Conservation (phyloP, 2,797 vertebrate species). For the Lacerta agilis region DNA sequence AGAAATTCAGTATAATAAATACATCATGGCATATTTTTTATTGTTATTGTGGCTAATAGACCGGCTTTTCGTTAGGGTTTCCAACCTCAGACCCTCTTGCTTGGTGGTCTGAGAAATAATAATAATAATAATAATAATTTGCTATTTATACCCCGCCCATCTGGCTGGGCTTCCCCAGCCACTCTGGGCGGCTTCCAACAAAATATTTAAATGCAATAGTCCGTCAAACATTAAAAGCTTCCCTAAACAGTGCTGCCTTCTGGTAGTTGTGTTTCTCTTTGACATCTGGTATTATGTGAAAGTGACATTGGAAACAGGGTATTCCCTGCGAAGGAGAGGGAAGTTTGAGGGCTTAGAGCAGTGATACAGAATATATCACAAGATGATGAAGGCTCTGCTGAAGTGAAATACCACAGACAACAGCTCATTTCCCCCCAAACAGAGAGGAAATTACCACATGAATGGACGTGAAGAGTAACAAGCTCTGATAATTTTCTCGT, state of each 20-base stretch:
- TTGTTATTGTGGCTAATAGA: background rate
- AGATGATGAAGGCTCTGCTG: background rate
- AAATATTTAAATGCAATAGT: too few species aligned
- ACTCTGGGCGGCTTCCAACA: too few species aligned
- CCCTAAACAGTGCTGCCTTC: too few species aligned
- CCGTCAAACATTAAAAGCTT: too few species aligned
- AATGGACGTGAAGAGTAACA: background rate
- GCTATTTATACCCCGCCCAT: too few species aligned
- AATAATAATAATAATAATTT: too few species aligned
- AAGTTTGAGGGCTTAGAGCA: background rate
- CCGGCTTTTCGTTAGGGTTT: background rate
- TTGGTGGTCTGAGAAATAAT: background rate
- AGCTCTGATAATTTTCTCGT: background rate
- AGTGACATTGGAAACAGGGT: too few species aligned
- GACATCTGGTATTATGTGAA: too few species aligned
- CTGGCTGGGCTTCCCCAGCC: too few species aligned
- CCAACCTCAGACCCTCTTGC: background rate
- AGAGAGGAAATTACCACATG: background rate
- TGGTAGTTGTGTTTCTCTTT: too few species aligned
- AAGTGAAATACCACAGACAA: background rate
- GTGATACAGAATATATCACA: background rate
- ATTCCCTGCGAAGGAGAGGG: too few species aligned
- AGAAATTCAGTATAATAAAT: constrained; percentile 28
- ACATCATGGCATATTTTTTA: background rate
- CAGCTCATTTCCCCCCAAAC: background rate